A percentile compares a stretch with the other conserved stretches of the same genome.
Evolutionary conservation across 2,113 vertebrate species (phyloP).

Genomic region (Cryptoleucopteryx plumbea): DNA sequence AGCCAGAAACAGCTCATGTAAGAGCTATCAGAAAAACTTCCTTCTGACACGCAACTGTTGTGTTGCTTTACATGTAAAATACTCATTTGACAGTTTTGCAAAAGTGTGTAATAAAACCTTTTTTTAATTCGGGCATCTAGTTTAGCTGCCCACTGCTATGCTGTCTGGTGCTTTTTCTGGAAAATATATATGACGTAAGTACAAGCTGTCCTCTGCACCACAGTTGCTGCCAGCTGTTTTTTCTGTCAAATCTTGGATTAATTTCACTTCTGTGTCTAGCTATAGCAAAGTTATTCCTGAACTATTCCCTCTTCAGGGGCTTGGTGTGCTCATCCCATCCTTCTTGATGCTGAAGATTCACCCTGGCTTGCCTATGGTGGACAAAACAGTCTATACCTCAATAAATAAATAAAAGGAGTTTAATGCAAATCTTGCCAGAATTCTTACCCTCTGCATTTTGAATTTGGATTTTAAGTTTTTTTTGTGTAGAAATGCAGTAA

Average conservation of each 20-base stretch:
- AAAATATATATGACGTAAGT: background rate
- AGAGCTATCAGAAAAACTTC: background rate
- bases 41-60: background rate
- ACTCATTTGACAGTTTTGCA: background rate
- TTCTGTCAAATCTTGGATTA: background rate
- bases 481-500: background rate
- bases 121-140: background rate
- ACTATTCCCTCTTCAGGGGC: background rate
- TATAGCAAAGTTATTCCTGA: background rate
- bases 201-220: background rate
- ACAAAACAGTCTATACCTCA: background rate
- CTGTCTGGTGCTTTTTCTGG: background rate
- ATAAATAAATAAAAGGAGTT: background rate
- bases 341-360: background rate
- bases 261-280: background rate
- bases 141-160: background rate
- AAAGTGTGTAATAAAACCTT: background rate
- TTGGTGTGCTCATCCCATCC: background rate
- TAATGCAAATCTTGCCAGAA: background rate
- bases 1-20: background rate
- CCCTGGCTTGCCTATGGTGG: fast-evolving
- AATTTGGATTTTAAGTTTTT: background rate
- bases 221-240: background rate
- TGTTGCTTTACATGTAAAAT: background rate
- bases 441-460: background rate